Base-by-base conservation (phyloP, 1,140 invertebrate species). In the Meloidogyne floridensis region DNA sequence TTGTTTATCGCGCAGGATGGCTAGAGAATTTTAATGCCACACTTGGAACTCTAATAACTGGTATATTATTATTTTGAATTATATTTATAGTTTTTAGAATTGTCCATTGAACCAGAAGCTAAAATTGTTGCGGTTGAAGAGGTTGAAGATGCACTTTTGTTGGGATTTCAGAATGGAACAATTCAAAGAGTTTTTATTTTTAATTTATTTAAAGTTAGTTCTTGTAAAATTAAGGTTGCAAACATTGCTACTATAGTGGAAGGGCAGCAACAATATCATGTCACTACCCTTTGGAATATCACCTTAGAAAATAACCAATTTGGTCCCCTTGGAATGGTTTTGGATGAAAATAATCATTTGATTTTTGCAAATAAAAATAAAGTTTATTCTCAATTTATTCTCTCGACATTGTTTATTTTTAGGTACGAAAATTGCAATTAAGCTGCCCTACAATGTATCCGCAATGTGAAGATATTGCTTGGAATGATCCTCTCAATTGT, bases 21-120 rank as follows among this genome's bases (percentile, higher is more conserved):
- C 9, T 79, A n/a, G 77, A 79, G 51, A 79, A 79, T 71, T 79
- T 79, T 47, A 32, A 69, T 32, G 47, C 20, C 6, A 79, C 77
- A n/a, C 69, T 71, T 71, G 77, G 77, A 6, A 79, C 20, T 15
- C 13, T 79, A 32, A 13, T 79, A 51, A 72, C 65, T 20, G 32
- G 75, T 56, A 47, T 75, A 53, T 42, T 43, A 20, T 56, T 59
- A 77, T 15, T 15, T 18, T 42, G 8, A 54, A 54, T 43, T 2
- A 56, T 43, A 53, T 18, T 8, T 77, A 32, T 75, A 2, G 20
- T 32, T 75, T 77, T n/a, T 6, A 77, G 75, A 65, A 43, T 77
- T 77, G n/a, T 7, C 5, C 3, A 6, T 65, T 18, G 32, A n/a
- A 18, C 6, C 18, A 72, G 51, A 79, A 8, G 43, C 15, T 3